Evolutionary conservation across 2,797 vertebrate species (phyloP).

Genomic region (Morelia viridis): DNA sequence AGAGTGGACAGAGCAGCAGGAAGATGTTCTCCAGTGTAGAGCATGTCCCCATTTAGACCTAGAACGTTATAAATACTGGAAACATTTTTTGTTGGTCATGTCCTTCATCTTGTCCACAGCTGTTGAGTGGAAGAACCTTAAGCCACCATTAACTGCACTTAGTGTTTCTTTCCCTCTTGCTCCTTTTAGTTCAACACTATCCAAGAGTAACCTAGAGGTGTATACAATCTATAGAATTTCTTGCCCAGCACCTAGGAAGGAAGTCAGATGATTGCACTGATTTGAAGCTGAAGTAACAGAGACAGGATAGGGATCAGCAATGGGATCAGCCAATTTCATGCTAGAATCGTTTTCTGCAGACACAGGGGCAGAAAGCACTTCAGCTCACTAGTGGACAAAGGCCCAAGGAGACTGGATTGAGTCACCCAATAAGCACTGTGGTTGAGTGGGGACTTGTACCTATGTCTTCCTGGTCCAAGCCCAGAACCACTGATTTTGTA

Average conservation of each 20-base stretch:
- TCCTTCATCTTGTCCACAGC: not conserved
- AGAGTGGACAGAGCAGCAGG: not conserved
- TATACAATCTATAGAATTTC: not conserved
- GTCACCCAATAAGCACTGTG: not conserved
- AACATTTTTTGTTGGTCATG: not conserved
- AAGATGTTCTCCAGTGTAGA: not conserved
- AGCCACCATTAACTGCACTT: not conserved
- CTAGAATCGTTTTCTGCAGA: not conserved
- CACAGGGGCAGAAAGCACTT: not conserved
- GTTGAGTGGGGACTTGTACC: not conserved
- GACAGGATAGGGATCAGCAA: not conserved
- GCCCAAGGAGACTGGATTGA: not conserved
- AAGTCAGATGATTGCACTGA: not conserved
- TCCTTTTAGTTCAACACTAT: not conserved
- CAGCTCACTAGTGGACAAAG: not conserved
- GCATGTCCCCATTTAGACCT: not conserved
- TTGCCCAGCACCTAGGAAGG: not conserved
- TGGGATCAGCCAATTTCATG: not conserved
- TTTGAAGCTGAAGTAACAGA: not conserved
- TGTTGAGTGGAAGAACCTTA: not conserved
- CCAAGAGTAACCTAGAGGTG: not conserved
- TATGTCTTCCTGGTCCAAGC: not conserved
- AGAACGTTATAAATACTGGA: not conserved
- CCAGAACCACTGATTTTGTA: not conserved
- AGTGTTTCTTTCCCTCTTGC: not conserved